Base-by-base conservation (phyloP, 2,888 invertebrate genomes). In the Dasysyrphus albostriatus region DNA sequence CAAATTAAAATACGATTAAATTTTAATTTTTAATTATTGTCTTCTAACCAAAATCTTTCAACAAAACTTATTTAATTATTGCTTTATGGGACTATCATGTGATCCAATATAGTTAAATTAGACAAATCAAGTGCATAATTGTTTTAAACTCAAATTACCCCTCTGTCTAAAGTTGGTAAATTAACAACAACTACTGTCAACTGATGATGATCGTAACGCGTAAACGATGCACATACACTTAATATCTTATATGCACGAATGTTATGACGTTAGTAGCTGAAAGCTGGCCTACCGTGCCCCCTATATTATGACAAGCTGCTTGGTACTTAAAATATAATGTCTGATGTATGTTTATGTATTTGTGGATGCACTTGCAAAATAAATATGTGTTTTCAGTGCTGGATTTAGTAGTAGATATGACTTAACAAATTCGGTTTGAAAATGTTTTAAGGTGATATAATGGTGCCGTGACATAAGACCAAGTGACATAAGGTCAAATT, bases 121-220 rank as follows among this genome's bases (percentile, higher is more conserved):
- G 39, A 29, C 51, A 83, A 78, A 73, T 78, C 59, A 73, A 77
- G 76, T 58, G 34, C 56, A 49, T 78, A 83, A 78, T 83, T 77
- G 73, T 61, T 59, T 72, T 59, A 72, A 82, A 72, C 63, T 44
- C 73, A 83, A 83, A 78, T 78, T 78, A 73, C 73, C 78, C 59
- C 47, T 42, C 16, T 14, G 49, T 19, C 51, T 24, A 3, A 32
- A 56, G 19, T 63, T 16, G 58, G 58, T 73, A 65, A 1, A 32
- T 24, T 24, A 24, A 24, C 58, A 34, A 42, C 34, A 67, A 8
- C 37, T 37, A 29, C 32, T 54, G 34, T 32, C 14, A 61, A n/a
- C 54, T 61, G 3, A 10, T 47, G 32, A 49, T 65, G 32, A 49
- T 65, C 19, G 65, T 44, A 5, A 16, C 32, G 29, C 63, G 5